Evolutionary conservation across 2,888 invertebrate genomes (phyloP), one percentile per base, ranked within the genome.

Genomic region (Dolichomitus sp.): DNA sequence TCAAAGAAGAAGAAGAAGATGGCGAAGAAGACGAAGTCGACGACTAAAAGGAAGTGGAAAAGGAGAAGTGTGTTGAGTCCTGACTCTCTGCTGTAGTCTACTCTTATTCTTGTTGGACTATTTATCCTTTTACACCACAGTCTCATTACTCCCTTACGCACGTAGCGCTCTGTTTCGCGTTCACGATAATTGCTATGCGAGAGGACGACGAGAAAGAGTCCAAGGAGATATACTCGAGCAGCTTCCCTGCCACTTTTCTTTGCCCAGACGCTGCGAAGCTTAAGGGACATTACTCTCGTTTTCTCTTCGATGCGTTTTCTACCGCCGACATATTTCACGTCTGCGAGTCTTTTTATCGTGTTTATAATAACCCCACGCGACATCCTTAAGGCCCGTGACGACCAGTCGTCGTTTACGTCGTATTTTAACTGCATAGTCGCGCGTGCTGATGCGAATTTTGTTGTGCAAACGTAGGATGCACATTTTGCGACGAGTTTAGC

Each of bases 131-230:
- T 84, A 78, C 85, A 78, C 83, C 76, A 66, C 45, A 59, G 84
- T 75, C 86, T 86, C 86, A 85, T 86, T 85, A 85, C 81, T 84
- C 85, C 80, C 81, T 81, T 83, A 78, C 86, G 83, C 85, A 86
- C 86, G 86, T 86, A 85, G 80, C 61, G 63, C 59, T 65, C 66
- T 81, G 80, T 79, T 70, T 74, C 78, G 70, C 81, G 72, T 69
- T 80, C 72, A 74, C 81, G 81, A 84, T 84, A 85, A 86, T 84
- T 85, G 85, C 82, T 84, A 81, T 73, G 74, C 85, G 45, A 75
- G 75, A 70, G 81, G 68, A 59, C 27, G 69, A 69, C 37, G 50
- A 17, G 61, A 7, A 48, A 75, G 54, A 14, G 57, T 37, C 37
- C 9, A 37, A 37, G 37, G 2, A 37, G 9, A 37, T 37, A 9